phyloP scores from a whole-genome alignment of 2,888 invertebrate genomes.

The Coelogynopora nodosa region DNA sequence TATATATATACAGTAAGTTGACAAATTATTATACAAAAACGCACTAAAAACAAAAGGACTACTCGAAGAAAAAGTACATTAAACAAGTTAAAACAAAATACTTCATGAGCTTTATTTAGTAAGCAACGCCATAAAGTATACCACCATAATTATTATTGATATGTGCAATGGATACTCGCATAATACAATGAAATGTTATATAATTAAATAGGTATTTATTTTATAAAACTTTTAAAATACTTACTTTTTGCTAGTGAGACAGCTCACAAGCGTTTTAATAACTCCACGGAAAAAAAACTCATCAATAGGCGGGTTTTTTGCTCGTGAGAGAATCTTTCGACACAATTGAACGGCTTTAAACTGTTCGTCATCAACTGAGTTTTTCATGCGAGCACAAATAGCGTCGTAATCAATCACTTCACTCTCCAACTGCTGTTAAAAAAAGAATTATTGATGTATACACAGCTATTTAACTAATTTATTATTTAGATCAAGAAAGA shows the following conservation, averaged over 20 bases:
- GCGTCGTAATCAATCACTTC: slow-evolving; percentile 13
- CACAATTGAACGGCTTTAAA: slow-evolving; percentile 75
- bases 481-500: neutral
- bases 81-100: too few relatives aligned
- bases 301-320: slow-evolving; percentile 84
- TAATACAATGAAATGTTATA: too few relatives aligned
- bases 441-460: too few relatives aligned
- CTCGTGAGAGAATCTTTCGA: slow-evolving; percentile 79
- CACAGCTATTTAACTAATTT: too few relatives aligned
- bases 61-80: too few relatives aligned
- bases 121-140: too few relatives aligned
- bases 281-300: slow-evolving; percentile 77
- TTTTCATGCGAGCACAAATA: slow-evolving; percentile 67
- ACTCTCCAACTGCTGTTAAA: neutral
- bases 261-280: slow-evolving; percentile 76
- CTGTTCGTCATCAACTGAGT: slow-evolving; percentile 67
- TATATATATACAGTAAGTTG: too few relatives aligned
- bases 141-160: too few relatives aligned
- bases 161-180: too few relatives aligned
- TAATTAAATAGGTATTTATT: slow-evolving; percentile 51
- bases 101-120: too few relatives aligned
- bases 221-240: neutral
- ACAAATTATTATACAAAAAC: too few relatives aligned
- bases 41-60: too few relatives aligned
- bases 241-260: slow-evolving; percentile 63